A percentile compares a stretch with the other conserved stretches of the same genome.
Evolutionary conservation across 2,797 vertebrate species (phyloP).

Genomic region (Poecile montanus): DNA sequence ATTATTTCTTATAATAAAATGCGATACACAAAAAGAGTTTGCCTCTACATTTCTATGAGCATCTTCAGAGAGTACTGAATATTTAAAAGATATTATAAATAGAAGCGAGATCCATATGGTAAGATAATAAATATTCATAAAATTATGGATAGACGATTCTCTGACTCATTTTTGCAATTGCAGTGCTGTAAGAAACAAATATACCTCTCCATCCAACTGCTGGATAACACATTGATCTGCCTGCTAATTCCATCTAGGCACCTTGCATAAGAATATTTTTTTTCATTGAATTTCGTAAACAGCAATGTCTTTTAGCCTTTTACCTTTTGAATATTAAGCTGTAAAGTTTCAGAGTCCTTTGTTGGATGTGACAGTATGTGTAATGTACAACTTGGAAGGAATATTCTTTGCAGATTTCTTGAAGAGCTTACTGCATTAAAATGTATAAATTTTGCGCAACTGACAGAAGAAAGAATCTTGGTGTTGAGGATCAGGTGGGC

Average conservation of each 20-base stretch:
- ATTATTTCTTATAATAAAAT: not conserved
- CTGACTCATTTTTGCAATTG: slow-evolving; percentile 30
- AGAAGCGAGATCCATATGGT: slow-evolving; percentile 26
- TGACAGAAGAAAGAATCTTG: not conserved
- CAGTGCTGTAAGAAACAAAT: not conserved
- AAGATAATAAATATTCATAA: slow-evolving; percentile 60
- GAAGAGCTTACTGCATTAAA: not conserved
- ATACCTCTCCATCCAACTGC: not conserved
- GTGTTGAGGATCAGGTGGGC: not conserved
- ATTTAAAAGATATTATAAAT: slow-evolving; percentile 53
- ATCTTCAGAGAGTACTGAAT: slow-evolving; percentile 8
- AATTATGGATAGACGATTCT: not conserved
- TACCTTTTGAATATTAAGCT: not conserved
- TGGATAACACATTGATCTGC: slow-evolving; percentile 6
- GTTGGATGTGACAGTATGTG: not conserved
- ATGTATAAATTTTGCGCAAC: not conserved
- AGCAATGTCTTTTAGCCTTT: not conserved
- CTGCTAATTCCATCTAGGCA: not conserved
- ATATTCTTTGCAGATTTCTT: not conserved
- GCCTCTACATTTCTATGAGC: not conserved
- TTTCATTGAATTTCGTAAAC: not conserved
- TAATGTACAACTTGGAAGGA: not conserved
- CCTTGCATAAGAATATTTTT: not conserved
- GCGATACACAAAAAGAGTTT: not conserved
- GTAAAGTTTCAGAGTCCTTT: not conserved